A percentile compares a stretch with the other conserved stretches of the same genome.
Evolutionary conservation across 2,113 vertebrate genomes (phyloP).

Genomic region (Petaurus breviceps): DNA sequence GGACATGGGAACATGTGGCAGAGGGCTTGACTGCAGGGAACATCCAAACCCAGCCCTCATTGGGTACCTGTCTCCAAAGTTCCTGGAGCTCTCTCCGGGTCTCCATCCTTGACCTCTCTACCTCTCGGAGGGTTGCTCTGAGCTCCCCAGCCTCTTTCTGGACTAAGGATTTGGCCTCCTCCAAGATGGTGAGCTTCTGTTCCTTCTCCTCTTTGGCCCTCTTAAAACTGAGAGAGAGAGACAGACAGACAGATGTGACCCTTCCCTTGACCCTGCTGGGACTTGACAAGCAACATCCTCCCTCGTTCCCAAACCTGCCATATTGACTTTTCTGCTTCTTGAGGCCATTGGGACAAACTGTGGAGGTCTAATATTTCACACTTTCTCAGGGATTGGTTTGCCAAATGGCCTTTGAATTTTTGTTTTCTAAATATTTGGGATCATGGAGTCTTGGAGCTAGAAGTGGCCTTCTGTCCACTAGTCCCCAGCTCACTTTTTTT

Average conservation of each 20-base stretch:
- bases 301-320: background rate
- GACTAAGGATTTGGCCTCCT: constrained; percentile 79
- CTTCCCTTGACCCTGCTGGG: background rate
- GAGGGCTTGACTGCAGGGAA: background rate
- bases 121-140: constrained; percentile 80
- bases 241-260: too few relatives aligned
- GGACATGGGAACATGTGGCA: background rate
- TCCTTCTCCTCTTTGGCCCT: constrained; percentile 84
- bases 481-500: background rate
- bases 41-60: background rate
- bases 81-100: constrained; percentile 85
- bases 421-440: background rate
- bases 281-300: background rate
- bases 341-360: background rate
- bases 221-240: constrained; percentile 81
- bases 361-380: background rate
- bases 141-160: constrained; percentile 83
- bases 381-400: background rate
- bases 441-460: background rate
- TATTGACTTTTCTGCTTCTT: background rate
- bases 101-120: constrained; percentile 82
- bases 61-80: constrained; percentile 85
- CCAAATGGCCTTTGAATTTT: background rate
- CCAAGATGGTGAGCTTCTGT: constrained; percentile 83
- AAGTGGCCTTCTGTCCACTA: background rate